Evolutionary conservation across 2,888 invertebrate genomes (phyloP), one percentile per base, ranked within the genome.

Genomic region (Ischnura elegans): DNA sequence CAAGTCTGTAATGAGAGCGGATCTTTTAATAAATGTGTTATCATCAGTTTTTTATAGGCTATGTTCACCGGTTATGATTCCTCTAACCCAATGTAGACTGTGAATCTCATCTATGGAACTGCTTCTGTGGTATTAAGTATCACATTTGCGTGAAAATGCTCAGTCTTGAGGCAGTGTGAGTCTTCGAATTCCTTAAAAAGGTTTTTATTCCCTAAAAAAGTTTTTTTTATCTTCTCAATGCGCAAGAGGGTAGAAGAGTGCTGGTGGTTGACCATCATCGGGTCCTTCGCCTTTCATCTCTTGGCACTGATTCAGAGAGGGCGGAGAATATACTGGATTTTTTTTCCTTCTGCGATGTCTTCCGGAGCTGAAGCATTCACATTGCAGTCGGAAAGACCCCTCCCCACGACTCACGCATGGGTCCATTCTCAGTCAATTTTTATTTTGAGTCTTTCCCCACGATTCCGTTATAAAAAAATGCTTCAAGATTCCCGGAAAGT

Each of bases 201-300:
- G n/a, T n/a, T 51, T 13, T 76, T 36, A 13, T 29, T 8, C 13
- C 8, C 29, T 5, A 76, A 76, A 36, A 76, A 76, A 76, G 13
- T 36, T 13, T 4, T n/a, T 16, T 76, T 76, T 76, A 36, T 29
- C 36, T 36, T 76, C 76, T 76, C 36, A 10, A 29, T 76, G 76
- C 76, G 36, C 10, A 29, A 36, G 76, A 13, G 76, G 13, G 8
- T 1, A 36, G 76, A 76, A 76, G 36, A 76, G 29, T n/a, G 76
- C 36, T 76, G 76, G 36, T 76, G 76, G 76, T 36, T 76, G 76
- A 76, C 76, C 76, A 76, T 76, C 76, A 76, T 76, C 76, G 76
- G 29, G 76, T 76, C n/a, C 76, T 5, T 2, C 25, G 19, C 16
- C 76, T 76, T 29, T 76, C 76, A 16, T 36, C 76, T 16, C 36